Evolutionary conservation across 2,113 vertebrate genomes (phyloP).

Genomic region (Malurus melanocephalus): DNA sequence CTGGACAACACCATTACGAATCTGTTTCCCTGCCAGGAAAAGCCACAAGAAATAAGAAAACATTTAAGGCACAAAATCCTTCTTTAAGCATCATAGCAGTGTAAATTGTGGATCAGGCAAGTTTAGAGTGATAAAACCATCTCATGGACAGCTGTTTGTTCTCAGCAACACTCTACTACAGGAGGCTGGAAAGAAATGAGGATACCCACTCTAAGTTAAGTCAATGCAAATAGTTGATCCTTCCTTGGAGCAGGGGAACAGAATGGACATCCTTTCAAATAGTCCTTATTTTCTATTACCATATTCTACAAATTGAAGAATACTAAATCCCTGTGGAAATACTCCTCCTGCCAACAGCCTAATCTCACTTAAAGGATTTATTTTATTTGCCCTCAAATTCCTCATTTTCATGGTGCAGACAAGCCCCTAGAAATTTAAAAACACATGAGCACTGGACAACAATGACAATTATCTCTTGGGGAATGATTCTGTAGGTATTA

Average conservation of each 20-base stretch:
- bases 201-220: neutral
- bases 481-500: neutral
- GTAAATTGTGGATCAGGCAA: neutral
- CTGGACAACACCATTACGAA: neutral
- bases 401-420: neutral
- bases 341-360: neutral
- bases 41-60: neutral
- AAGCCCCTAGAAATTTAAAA: neutral
- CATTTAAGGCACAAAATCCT: neutral
- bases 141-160: neutral
- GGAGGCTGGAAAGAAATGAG: neutral
- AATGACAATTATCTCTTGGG: neutral
- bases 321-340: neutral
- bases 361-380: conserved; percentile 12
- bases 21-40: neutral
- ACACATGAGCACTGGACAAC: neutral
- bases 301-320: neutral
- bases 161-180: neutral
- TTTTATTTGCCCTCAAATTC: conserved; percentile 5
- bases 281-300: neutral
- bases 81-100: neutral
- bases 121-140: neutral
- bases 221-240: neutral
- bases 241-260: neutral
- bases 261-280: neutral